Evolutionary conservation across 2,797 vertebrate genomes (phyloP).

Genomic region (Mycteria americana): DNA sequence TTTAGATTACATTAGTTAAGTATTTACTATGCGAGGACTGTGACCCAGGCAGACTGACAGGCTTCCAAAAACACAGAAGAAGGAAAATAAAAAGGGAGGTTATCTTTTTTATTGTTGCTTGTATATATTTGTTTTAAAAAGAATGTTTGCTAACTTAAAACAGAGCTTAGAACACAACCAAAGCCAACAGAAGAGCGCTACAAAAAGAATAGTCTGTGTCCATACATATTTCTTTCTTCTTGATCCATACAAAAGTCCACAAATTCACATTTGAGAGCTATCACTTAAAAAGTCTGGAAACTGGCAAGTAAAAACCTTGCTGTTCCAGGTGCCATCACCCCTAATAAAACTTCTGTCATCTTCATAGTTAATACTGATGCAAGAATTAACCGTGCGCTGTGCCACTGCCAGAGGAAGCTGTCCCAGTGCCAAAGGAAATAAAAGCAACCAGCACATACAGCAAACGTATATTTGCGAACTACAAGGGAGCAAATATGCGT

Average conservation of each 20-base stretch:
- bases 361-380: background rate
- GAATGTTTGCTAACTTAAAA: background rate
- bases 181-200: background rate
- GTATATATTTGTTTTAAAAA: background rate
- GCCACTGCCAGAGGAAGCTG: conserved; percentile 26
- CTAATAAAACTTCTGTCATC: background rate
- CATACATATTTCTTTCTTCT: background rate
- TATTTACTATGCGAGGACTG: background rate
- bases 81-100: background rate
- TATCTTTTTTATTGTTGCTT: background rate
- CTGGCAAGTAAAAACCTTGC: background rate
- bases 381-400: background rate
- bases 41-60: background rate
- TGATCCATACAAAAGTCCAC: background rate
- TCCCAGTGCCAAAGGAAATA: conserved; percentile 24
- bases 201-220: background rate
- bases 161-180: background rate
- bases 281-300: background rate
- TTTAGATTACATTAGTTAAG: background rate
- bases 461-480: background rate
- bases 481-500: background rate
- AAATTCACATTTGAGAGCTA: background rate
- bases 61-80: background rate
- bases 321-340: background rate
- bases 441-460: background rate